Evolutionary conservation across 2,888 invertebrate species (phyloP).

Genomic region (Orthosia gracilis): DNA sequence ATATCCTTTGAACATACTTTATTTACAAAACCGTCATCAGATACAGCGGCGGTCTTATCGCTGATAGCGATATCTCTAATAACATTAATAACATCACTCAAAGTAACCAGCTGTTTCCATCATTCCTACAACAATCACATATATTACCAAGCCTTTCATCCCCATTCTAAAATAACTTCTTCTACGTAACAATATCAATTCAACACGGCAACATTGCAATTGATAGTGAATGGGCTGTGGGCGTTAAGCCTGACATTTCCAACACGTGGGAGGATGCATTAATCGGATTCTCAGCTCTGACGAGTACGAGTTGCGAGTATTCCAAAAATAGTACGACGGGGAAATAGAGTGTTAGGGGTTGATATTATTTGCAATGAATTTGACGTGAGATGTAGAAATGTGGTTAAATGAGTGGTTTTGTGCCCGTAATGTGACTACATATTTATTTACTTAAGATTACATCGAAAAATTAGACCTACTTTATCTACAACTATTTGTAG

Average conservation of each 20-base stretch:
- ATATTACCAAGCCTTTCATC: neutral
- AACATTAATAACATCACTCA: too few species aligned
- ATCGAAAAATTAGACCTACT: too few species aligned
- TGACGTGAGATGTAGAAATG: neutral
- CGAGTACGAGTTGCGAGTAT: neutral
- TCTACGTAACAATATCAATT: neutral
- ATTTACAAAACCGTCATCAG: too few species aligned
- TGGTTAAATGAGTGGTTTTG: too few species aligned
- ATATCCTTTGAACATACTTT: too few species aligned
- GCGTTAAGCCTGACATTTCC: conserved; percentile 52
- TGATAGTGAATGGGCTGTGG: conserved; percentile 36
- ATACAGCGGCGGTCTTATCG: too few species aligned
- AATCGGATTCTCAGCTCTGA: conserved; percentile 22
- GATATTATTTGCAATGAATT: too few species aligned
- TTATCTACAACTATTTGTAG: too few species aligned
- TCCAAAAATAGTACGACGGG: conserved; percentile 11
- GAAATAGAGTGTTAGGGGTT: neutral
- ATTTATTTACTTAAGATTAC: too few species aligned
- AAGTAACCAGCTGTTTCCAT: neutral
- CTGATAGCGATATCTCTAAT: too few species aligned
- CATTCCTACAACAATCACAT: neutral
- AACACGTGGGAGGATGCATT: conserved; percentile 43
- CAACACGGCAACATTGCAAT: conserved; percentile 28
- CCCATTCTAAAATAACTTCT: conserved; percentile 14
- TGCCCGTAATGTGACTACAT: too few species aligned